Evolutionary conservation across 35 echinoderm and acorn worm genomes (phyloP).

Genomic region (Patiria miniata): DNA sequence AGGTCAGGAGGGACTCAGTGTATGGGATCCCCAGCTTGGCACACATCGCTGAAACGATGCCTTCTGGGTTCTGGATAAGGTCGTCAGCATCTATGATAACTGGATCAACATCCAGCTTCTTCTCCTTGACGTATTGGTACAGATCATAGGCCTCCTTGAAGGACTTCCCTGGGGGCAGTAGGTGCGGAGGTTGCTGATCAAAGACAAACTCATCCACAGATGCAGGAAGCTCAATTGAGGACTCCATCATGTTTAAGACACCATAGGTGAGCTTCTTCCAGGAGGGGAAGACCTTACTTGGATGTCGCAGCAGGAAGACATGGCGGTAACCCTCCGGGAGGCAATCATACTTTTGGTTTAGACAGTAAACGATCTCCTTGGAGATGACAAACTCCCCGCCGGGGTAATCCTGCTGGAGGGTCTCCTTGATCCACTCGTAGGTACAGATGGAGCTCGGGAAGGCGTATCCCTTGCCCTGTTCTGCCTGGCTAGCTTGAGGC

Average conservation of each 20-base stretch:
- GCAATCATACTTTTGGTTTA: background rate
- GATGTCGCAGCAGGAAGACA: background rate
- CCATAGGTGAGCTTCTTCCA: background rate
- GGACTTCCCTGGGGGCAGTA: background rate
- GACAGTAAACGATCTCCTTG: background rate
- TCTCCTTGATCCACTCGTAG: background rate
- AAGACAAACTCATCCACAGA: background rate
- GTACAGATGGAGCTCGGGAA: background rate
- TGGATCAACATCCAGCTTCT: background rate
- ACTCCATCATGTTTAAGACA: background rate
- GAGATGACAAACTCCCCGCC: background rate
- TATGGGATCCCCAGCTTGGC: background rate
- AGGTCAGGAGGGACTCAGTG: background rate
- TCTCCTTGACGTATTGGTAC: slow-evolving; percentile 7
- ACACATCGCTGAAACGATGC: background rate
- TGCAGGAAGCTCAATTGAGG: too few relatives aligned
- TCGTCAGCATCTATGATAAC: background rate
- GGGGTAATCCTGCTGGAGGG: background rate
- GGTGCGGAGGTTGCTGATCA: background rate
- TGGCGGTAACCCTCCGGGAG: background rate
- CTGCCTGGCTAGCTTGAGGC: background rate
- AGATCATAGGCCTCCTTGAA: background rate
- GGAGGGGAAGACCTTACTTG: background rate
- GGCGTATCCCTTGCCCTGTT: background rate
- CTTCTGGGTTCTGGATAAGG: background rate